A percentile compares a stretch with the other conserved stretches of the same genome.
These are phyloP conservation scores for Apomyelois bistriatella DNA, from an alignment of 2,888 invertebrate genomes.

Conservation along the genomic window DNA sequence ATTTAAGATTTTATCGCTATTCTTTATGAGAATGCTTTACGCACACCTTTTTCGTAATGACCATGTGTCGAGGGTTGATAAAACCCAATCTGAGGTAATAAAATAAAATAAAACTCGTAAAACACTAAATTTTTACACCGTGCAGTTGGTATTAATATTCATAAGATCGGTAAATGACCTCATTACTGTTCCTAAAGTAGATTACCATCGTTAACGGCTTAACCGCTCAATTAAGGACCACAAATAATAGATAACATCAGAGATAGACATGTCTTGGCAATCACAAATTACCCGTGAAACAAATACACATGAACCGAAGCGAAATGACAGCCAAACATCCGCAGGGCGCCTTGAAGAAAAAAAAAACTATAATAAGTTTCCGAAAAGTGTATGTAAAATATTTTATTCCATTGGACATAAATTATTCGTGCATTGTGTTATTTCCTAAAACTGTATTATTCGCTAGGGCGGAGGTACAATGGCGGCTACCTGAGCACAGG, in stretches of 20 bases:
- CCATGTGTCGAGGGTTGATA: conserved; percentile 26
- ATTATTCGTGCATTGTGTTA: conserved; percentile 74
- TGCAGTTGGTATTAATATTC: conserved; percentile 59
- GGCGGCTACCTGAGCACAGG: conserved; percentile 65
- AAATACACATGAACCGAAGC: conserved; percentile 70
- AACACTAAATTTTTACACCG: conserved; percentile 45
- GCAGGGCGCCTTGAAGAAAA: conserved; percentile 40
- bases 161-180: conserved; percentile 66
- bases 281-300: conserved; percentile 74
- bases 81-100: conserved; percentile 41
- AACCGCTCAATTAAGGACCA: conserved; percentile 58
- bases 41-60: conserved; percentile 12
- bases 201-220: conserved; percentile 62
- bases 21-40: conserved; percentile 10
- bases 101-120: conserved; percentile 43
- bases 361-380: conserved; percentile 48
- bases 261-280: conserved; percentile 46
- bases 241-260: conserved; percentile 37
- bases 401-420: conserved; percentile 67
- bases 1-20: conserved; percentile 24
- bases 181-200: conserved; percentile 60
- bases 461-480: conserved; percentile 59
- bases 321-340: conserved; percentile 54
- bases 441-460: conserved; percentile 77
- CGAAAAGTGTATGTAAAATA: conserved; percentile 65